These are phyloP conservation scores for Gorsachius goisagi DNA, from an alignment of 2,113 vertebrate species.

Conservation along the genomic window DNA sequence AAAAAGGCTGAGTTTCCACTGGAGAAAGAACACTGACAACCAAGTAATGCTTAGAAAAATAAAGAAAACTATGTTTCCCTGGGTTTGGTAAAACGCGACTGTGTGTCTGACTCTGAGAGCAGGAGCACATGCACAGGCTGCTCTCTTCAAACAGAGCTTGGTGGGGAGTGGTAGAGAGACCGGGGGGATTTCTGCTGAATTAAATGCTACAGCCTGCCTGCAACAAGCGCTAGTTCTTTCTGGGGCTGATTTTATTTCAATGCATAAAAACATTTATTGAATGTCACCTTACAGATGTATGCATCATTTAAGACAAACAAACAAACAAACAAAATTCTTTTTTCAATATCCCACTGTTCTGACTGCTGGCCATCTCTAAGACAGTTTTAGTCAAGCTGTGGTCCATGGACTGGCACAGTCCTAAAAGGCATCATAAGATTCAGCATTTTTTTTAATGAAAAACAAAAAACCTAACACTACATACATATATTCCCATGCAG, in stretches of 20 bases:
- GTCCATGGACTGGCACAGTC: background rate
- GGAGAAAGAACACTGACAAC: background rate
- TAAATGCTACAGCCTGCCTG: background rate
- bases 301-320: background rate
- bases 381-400: background rate
- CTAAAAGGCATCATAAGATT: background rate
- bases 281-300: too few species aligned
- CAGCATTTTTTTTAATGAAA: background rate
- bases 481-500: background rate
- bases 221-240: background rate
- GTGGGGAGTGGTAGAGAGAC: accelerated
- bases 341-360: background rate
- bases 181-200: background rate
- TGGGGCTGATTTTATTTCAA: background rate
- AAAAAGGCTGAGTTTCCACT: background rate
- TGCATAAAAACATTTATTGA: background rate
- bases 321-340: background rate
- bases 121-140: accelerated
- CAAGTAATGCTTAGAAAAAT: background rate
- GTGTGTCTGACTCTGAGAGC: background rate
- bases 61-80: background rate
- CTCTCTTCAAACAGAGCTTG: accelerated
- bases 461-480: background rate
- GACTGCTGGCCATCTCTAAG: background rate
- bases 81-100: accelerated